phyloP scores from a whole-genome alignment of 2,888 invertebrate species.

The Globia sparganii region DNA sequence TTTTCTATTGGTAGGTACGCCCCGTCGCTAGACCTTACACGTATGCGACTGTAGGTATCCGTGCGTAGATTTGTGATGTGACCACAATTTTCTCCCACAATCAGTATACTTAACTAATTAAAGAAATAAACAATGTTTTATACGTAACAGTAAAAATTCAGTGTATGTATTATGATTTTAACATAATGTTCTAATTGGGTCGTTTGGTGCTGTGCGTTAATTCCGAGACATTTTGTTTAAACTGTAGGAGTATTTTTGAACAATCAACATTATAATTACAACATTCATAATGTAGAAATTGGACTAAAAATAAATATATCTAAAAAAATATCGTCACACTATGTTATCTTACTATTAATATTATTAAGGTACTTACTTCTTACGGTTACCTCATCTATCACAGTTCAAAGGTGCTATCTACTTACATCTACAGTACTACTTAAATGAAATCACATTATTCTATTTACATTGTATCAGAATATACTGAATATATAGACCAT shows the following conservation, averaged over 20 bases:
- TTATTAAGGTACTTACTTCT: conserved; percentile 28
- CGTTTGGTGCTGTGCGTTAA: neutral
- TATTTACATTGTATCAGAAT: conserved; percentile 7
- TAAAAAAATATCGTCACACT: conserved; percentile 8
- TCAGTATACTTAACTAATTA: no score
- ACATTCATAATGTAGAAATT: neutral
- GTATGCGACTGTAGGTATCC: no score
- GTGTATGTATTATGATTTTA: neutral
- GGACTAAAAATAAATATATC: neutral
- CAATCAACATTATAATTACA: neutral
- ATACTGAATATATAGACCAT: neutral
- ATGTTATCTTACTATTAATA: conserved; percentile 22
- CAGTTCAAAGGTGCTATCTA: conserved; percentile 50
- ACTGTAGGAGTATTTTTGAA: neutral
- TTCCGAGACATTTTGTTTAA: no score
- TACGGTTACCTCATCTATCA: conserved; percentile 51
- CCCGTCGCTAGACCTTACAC: no score
- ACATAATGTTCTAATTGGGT: neutral
- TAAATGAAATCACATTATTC: neutral
- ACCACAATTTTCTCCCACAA: no score
- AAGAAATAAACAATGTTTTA: neutral
- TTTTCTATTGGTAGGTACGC: no score
- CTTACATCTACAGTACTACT: conserved; percentile 13
- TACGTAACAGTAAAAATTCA: neutral
- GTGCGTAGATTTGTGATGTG: no score